These are phyloP conservation scores for Acanthurus leucopareius DNA, from an alignment of 2,797 vertebrate genomes.

Conservation along the genomic window DNA sequence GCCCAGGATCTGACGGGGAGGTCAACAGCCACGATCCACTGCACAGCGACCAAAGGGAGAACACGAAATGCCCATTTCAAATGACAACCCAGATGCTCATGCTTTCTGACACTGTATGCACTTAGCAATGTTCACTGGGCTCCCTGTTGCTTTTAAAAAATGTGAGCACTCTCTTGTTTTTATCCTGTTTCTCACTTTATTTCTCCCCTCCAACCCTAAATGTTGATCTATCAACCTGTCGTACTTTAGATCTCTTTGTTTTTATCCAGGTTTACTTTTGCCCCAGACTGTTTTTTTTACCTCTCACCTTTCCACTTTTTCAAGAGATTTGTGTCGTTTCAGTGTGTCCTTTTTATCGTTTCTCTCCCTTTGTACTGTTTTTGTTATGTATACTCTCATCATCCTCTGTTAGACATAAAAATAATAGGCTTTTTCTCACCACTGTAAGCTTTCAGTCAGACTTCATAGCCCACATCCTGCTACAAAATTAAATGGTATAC, in stretches of 20 bases:
- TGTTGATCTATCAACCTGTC: conserved; percentile 48
- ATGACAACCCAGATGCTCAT: conserved; percentile 74
- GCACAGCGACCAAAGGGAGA: conserved; percentile 62
- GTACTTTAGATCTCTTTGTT: conserved; percentile 28
- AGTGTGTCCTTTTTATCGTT: background rate
- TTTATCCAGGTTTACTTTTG: conserved; percentile 37
- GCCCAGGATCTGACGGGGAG: conserved; percentile 64
- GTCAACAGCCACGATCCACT: conserved; percentile 70
- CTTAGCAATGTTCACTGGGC: conserved; percentile 56
- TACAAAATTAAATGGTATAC: conserved; percentile 61
- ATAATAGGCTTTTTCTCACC: conserved; percentile 66
- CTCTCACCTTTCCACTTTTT: conserved; percentile 30
- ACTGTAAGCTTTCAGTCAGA: conserved; percentile 50
- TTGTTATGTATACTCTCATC: conserved; percentile 46
- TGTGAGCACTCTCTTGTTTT: conserved; percentile 31
- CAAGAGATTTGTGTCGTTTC: conserved; percentile 21
- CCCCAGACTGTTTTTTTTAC: conserved; percentile 6
- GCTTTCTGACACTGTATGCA: conserved; percentile 73
- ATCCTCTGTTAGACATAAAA: conserved; percentile 60
- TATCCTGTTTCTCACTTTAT: conserved; percentile 25
- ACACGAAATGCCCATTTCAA: conserved; percentile 81
- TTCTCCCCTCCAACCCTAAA: conserved; percentile 23
- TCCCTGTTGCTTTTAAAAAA: conserved; percentile 47
- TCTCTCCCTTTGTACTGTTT: conserved; percentile 30
- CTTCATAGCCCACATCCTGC: conserved; percentile 48